These are phyloP conservation scores for Zelleria hepariella DNA, from an alignment of 2,888 invertebrate species.

Conservation along the genomic window DNA sequence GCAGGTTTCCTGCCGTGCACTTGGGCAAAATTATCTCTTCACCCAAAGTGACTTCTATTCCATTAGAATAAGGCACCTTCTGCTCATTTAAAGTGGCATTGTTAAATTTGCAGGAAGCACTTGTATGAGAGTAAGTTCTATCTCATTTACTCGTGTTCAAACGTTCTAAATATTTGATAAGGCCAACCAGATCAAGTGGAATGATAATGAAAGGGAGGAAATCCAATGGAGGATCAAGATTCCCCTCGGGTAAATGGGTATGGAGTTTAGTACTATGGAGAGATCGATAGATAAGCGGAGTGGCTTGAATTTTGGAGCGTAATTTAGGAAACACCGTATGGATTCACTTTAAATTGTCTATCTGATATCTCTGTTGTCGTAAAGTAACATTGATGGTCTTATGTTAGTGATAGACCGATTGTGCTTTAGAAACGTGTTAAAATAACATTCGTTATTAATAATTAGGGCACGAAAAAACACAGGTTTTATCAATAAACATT, in stretches of 20 bases:
- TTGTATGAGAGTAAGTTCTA: constrained; percentile 18
- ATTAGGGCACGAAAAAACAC: too few species aligned
- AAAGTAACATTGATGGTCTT: not conserved
- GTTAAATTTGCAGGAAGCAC: not conserved
- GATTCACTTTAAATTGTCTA: not conserved
- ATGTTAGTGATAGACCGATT: not conserved
- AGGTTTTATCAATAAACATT: too few species aligned
- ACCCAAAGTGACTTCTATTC: not conserved
- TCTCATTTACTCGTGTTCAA: constrained; percentile 56
- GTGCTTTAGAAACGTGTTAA: too few species aligned
- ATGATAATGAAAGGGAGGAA: constrained; percentile 41
- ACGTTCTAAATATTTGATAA: constrained; percentile 66
- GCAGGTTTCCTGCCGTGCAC: not conserved
- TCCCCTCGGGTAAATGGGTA: not conserved
- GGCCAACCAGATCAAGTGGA: constrained; percentile 62
- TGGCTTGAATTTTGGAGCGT: not conserved
- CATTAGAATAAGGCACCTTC: not conserved
- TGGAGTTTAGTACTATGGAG: not conserved
- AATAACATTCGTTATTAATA: too few species aligned
- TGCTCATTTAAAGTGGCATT: not conserved
- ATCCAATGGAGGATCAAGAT: constrained; percentile 28
- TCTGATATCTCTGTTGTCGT: not conserved
- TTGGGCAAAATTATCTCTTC: not conserved
- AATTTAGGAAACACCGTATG: not conserved
- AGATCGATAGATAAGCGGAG: constrained; percentile 2